Conservation (phyloP, 2,888 invertebrate species). For the Cheilosia variabilis region DNA sequence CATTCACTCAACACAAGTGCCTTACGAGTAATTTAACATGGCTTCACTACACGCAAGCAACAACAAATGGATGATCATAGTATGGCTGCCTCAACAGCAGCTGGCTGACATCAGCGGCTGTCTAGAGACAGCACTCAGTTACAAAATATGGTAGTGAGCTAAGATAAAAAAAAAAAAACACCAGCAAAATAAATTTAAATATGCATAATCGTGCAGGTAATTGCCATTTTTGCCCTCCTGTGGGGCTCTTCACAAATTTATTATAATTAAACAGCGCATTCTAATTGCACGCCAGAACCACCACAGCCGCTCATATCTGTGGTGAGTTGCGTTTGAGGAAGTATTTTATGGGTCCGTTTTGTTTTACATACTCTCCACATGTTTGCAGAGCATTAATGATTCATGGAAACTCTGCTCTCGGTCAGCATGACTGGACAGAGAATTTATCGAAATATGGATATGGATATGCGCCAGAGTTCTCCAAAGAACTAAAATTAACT, state of each 20-base stretch:
- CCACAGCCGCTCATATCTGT: slow-evolving; percentile 16
- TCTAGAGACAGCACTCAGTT: slow-evolving; percentile 24
- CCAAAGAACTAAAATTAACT: slow-evolving; percentile 1
- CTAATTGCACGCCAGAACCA: slow-evolving; percentile 57
- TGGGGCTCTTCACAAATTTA: slow-evolving; percentile 70
- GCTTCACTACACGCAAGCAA: slow-evolving; percentile 1
- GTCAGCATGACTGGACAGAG: slow-evolving; percentile 15
- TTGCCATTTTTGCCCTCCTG: slow-evolving; percentile 55
- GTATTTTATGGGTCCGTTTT: slow-evolving; percentile 43
- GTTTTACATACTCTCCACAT: slow-evolving; percentile 33
- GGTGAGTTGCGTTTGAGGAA: slow-evolving; percentile 45
- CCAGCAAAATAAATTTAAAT: slow-evolving; percentile 27
- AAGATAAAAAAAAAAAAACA: slow-evolving; percentile 11
- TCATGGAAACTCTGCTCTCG: slow-evolving; percentile 18
- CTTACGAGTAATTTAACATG: background rate
- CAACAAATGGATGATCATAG: background rate
- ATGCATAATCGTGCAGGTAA: slow-evolving; percentile 72
- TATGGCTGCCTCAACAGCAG: slow-evolving; percentile 36
- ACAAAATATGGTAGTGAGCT: slow-evolving; percentile 13
- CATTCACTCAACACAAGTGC: background rate
- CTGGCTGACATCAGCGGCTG: slow-evolving; percentile 59
- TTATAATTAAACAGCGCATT: slow-evolving; percentile 73
- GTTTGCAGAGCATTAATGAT: slow-evolving; percentile 40
- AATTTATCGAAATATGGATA: slow-evolving; percentile 7
- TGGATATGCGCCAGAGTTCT: background rate